Evolutionary conservation across 2,888 invertebrate species (phyloP), one percentile per base, ranked within the genome.

Genomic region (Cosmia trapezina): DNA sequence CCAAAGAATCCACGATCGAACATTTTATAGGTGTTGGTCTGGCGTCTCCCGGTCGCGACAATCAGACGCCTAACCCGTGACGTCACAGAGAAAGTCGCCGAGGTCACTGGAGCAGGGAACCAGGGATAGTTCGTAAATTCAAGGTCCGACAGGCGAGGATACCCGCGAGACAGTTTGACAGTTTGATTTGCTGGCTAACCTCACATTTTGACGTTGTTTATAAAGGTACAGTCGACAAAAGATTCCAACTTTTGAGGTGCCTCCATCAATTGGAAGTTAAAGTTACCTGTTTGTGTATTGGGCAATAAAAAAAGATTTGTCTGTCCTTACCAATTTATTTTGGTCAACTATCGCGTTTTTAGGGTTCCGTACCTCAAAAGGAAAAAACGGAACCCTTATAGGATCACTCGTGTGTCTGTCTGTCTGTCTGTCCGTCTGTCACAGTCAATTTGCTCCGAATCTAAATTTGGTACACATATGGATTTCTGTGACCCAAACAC

Each of bases 61-160:
- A 9, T 8, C 22, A 28, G 93, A 89, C 93, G 91, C 90, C 93
- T 41, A 69, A 67, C 78, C 80, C 54, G 87, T 93, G 94, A 94
- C 93, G 93, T 94, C 91, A 92, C 75, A 74, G 87, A 75, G 87
- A 91, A 90, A 91, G 87, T 89, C 81, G 59, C 83, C 87, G 86
- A 90, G 93, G 93, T 94, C 89, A 93, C 86, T 89, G 72, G 91
- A 89, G 81, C 88, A 87, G 77, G 86, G 85, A 89, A 88, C 87
- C 81, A 81, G 73, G 73, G 83, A 76, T 84, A 78, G 81, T 86
- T 78, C 83, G 60, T 84, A 78, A 72, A 87, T 91, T 91, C 93
- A 93, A 93, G 93, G 94, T 92, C 85, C 67, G 47, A 78, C 74
- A 64, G n/a, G 22, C 37, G 71, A 60, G 43, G 45, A 60, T 51